Evolutionary conservation across 2,888 invertebrate species (phyloP), one percentile per base, ranked within the genome.

Genomic region (Gari tellinella): DNA sequence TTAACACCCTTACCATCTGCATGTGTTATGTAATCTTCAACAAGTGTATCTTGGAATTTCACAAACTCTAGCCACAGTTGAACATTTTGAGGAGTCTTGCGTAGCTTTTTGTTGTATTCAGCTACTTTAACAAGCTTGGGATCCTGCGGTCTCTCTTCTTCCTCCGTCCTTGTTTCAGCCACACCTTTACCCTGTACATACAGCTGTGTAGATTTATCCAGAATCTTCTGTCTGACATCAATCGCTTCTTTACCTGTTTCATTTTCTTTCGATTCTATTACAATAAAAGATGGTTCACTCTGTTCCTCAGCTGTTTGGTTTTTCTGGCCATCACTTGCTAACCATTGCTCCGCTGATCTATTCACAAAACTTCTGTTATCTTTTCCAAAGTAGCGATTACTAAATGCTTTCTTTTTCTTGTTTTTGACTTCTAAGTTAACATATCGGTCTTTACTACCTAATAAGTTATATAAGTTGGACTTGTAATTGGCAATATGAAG

Each of bases 61-160:
- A 93, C 86, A 88, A 93, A 92, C 31, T 92, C 90, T 10, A 93
- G 68, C 93, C 93, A 93, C 25, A 90, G 66, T 31, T 87, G 62
- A 10, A 91, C 79, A 83, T 92, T 87, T 15, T 78, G 56, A 17
- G 93, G 92, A 38, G 90, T 80, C 31, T 90, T 89, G 46, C 89
- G 76, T 12, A 92, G 78, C 45, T 82, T 70, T 67, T 86, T 87
- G 74, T 92, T 92, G 68, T 84, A 92, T 12, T 70, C 80, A 19
- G 75, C 80, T 12, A 81, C 80, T 55, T 82, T 75, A 12, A 40
- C 17, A 21, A 60, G 53, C 10, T 21, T 7, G 14, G 65, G 46
- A 49, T 45, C 41, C 23, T 14, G 8, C 37, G 12, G 56, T 10
- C 23, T 68, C 15, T 41, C 52, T 17, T 14, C 57, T 23, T 72